Conservation (phyloP, 2,797 vertebrate genomes). For the Siniperca obscura region DNA sequence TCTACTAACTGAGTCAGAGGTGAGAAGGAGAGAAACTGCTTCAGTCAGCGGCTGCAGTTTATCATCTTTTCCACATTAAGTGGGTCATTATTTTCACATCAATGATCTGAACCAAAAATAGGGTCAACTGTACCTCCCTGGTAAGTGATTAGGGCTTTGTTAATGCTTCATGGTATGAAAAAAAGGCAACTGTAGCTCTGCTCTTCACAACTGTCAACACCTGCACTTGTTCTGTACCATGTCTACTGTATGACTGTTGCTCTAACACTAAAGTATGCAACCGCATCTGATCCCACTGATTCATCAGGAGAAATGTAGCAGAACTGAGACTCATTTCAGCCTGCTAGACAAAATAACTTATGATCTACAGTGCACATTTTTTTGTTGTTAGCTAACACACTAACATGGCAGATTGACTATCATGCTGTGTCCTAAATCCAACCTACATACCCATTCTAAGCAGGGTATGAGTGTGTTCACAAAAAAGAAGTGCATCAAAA, state of each 20-base stretch:
- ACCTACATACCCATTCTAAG: neutral
- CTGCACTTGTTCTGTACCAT: neutral
- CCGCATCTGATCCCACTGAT: neutral
- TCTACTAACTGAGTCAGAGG: neutral
- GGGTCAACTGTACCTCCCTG: neutral
- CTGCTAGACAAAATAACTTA: neutral
- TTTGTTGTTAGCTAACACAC: neutral
- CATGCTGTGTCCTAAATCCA: neutral
- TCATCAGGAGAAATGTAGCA: neutral
- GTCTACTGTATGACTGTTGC: slow-evolving; percentile 9
- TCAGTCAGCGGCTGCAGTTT: neutral
- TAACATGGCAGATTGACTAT: neutral
- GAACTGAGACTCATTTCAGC: neutral
- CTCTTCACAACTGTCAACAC: no score
- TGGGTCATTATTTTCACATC: slow-evolving; percentile 4
- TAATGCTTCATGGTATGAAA: slow-evolving; percentile 13
- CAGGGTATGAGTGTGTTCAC: neutral
- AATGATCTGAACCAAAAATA: slow-evolving; percentile 19
- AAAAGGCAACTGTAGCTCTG: slow-evolving; percentile 10
- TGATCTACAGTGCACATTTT: neutral
- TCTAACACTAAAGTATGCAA: neutral
- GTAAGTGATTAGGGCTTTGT: slow-evolving; percentile 11
- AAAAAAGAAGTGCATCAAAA: neutral
- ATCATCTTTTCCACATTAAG: neutral
- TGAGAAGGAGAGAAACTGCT: neutral